Conservation (phyloP, 2,797 vertebrate genomes). For the Triplophysa bombifrons region DNA sequence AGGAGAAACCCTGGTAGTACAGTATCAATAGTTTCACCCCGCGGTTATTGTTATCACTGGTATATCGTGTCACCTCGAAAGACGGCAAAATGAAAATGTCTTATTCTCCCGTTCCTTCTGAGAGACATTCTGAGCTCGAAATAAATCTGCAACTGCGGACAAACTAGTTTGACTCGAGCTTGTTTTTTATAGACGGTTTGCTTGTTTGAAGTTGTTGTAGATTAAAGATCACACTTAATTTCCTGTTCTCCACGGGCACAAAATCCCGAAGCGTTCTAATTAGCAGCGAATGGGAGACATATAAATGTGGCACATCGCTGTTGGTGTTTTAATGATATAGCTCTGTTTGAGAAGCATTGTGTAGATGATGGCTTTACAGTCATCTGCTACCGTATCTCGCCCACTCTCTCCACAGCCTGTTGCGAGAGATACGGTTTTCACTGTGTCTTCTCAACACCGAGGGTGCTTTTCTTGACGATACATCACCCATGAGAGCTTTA, state of each 20-base stretch:
- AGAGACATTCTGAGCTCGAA: neutral
- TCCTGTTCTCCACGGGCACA: slow-evolving; percentile 31
- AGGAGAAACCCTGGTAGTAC: too few relatives aligned
- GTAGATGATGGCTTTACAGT: slow-evolving; percentile 27
- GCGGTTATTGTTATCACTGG: too few relatives aligned
- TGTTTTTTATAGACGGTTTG: neutral
- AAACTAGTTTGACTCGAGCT: slow-evolving; percentile 1
- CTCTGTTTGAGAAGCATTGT: slow-evolving; percentile 5
- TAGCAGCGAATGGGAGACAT: slow-evolving; percentile 25
- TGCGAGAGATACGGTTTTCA: slow-evolving; percentile 31
- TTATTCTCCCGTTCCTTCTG: neutral
- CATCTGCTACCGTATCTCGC: slow-evolving; percentile 30
- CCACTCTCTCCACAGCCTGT: slow-evolving; percentile 28
- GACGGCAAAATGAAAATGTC: neutral
- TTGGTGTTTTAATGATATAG: slow-evolving; percentile 40
- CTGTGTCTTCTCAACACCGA: slow-evolving; percentile 1
- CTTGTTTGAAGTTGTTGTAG: slow-evolving; percentile 25
- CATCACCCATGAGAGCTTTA: neutral
- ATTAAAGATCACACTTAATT: slow-evolving; percentile 25
- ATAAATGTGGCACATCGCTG: slow-evolving; percentile 1
- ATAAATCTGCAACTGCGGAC: neutral
- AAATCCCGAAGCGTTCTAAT: slow-evolving; percentile 42
- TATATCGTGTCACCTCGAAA: neutral
- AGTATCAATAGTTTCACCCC: too few relatives aligned
- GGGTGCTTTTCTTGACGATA: slow-evolving; percentile 14